Base-by-base conservation (phyloP, 2,888 invertebrate genomes). In the Latheticus oryzae region DNA sequence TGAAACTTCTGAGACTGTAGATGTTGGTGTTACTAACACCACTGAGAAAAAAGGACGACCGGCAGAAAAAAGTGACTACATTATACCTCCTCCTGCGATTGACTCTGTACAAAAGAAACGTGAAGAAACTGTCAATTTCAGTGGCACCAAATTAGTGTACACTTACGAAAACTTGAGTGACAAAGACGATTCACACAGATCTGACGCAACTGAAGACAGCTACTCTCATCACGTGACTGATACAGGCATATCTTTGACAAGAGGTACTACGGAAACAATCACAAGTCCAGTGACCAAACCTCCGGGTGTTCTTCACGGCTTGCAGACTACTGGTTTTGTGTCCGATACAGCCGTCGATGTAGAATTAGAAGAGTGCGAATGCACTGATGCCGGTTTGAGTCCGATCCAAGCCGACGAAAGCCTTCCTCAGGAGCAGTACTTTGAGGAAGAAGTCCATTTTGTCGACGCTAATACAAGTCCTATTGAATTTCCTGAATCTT, bases 371-470 rank as follows among this genome's bases (percentile, higher is more conserved):
- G 83, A 83, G 71, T 76, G 77, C 35, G 83, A 84, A 70, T 70
- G 82, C 19, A 83, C 83, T 1, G 83, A 84, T 69, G 82, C 83
- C 16, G 83, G 82, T 2, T 68, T 84, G 40, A 83, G 83, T 69
- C 83, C 83, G 1, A 83, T 84, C 32, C 82, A 81, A 71, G 80
- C 80, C 5, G 83, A 83, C 65, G 83, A 83, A 63, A 64, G 77
- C 7, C 74, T 74, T 7, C 74, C 72, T 26, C 71, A 76, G 5
- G 77, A 76, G 23, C 63, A 74, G 5, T 73, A 76, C 19, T 73
- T 76, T 55, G 71, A 78, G 42, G 77, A 79, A 51, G 78, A 79
- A 55, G 70, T 73, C 5, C 79, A 80, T 17, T 81, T 73, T 63
- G 78, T 78, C 7, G 81, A 82, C 62, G 78, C 76, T 21, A 82